phyloP scores from a whole-genome alignment of 2,113 vertebrate genomes.

The Guaruba guarouba region DNA sequence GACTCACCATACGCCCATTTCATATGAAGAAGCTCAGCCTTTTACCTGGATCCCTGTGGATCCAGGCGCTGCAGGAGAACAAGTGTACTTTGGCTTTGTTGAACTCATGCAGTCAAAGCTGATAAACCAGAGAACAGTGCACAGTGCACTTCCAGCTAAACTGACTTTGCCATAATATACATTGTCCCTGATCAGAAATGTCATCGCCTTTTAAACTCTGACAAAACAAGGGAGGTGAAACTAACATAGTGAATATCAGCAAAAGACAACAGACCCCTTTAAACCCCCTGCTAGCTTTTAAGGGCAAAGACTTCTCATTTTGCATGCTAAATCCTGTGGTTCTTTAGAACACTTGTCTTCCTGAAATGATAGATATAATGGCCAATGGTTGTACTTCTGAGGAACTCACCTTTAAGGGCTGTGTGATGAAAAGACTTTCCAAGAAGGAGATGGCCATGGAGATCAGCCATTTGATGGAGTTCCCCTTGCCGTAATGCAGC shows the following conservation, averaged over 20 bases:
- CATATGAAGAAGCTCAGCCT: not conserved
- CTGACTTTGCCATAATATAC: not conserved
- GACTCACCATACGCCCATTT: not conserved
- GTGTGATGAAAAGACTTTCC: slow-evolving; percentile 93
- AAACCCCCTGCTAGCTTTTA: not conserved
- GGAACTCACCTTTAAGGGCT: slow-evolving; percentile 88
- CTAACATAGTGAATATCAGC: not conserved
- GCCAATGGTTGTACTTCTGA: not conserved
- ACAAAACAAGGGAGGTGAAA: not conserved
- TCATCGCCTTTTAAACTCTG: not conserved
- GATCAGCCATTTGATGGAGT: slow-evolving; percentile 91
- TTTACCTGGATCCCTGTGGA: not conserved
- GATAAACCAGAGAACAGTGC: not conserved
- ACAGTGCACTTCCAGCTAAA: not conserved
- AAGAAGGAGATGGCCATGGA: slow-evolving; percentile 91
- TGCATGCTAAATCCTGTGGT: not conserved
- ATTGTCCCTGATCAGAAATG: not conserved
- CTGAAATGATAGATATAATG: not conserved
- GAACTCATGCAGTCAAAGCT: not conserved
- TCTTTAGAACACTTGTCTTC: not conserved
- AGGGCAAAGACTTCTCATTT: not conserved
- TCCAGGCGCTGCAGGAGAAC: not conserved
- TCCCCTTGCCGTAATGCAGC: slow-evolving; percentile 86
- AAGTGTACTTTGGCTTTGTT: not conserved
- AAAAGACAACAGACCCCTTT: not conserved